Base-by-base conservation (phyloP, 2,888 invertebrate genomes). In the Pseudococcus longispinus region DNA sequence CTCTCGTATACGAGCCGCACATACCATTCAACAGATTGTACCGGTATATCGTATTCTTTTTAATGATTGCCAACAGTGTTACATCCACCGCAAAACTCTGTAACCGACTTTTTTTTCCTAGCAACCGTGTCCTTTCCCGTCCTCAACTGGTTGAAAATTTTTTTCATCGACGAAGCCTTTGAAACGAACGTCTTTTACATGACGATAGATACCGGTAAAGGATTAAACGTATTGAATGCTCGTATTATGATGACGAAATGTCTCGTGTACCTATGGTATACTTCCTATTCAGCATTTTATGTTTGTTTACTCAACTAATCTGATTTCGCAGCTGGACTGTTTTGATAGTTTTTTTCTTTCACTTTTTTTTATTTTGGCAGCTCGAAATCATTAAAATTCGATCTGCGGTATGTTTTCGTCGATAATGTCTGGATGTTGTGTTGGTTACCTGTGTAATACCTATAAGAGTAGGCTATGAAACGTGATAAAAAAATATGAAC, bases 261-360 rank as follows among this genome's bases (percentile, higher is more conserved):
- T 9, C 37, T 37, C 37, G 37, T 37, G 37, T 37, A 74, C 26
- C n/a, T 29, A n/a, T n/a, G n/a, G n/a, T 20, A 29, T 23, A 70
- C 74, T 26, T 74, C 37, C 74, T 74, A 74, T 74, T 74, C n/a
- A 37, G n/a, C 32, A 37, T 74, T 74, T 74, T 74, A 74, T 37
- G 74, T 74, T 74, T 74, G 74, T 74, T 74, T 74, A 74, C 74
- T 74, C 74, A n/a, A 37, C 74, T 74, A 74, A 74, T 74, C 74
- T 74, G 74, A 74, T 74, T 74, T 74, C 37, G 74, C 74, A 74
- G 74, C 74, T 74, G 74, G 74, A 74, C 26, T 74, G 32, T 74
- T 51, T 51, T 51, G 51, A 37, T 65, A 37, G 2, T 5, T 65
- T 65, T 65, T 65, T 65, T 65, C 15, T 65, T 5, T 20, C 15